These are phyloP conservation scores for Mythimna albipuncta DNA, from an alignment of 2,888 invertebrate species.

Conservation along the genomic window DNA sequence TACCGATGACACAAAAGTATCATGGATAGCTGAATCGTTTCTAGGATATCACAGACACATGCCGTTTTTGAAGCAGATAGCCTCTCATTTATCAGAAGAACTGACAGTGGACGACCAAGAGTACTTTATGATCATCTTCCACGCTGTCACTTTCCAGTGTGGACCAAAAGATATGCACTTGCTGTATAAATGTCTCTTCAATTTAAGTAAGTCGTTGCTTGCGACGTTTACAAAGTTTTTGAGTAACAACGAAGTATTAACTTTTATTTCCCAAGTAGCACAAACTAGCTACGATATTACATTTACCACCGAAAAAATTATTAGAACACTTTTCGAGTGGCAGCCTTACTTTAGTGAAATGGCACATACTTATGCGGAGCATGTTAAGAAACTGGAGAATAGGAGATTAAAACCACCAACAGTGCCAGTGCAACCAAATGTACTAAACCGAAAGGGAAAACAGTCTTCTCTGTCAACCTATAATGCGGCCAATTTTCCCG, in stretches of 20 bases:
- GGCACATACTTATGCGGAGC: slow-evolving; percentile 79
- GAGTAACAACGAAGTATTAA: slow-evolving; percentile 83
- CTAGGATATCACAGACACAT: slow-evolving; percentile 81
- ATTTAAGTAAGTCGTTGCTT: slow-evolving; percentile 82
- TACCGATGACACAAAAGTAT: slow-evolving; percentile 79
- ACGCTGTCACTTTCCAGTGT: slow-evolving; percentile 81
- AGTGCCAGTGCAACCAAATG: slow-evolving; percentile 79
- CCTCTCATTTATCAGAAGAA: slow-evolving; percentile 74
- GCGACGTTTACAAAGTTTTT: slow-evolving; percentile 82
- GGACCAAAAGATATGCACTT: slow-evolving; percentile 74
- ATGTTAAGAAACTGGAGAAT: slow-evolving; percentile 76
- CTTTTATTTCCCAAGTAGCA: slow-evolving; percentile 85
- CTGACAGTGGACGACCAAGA: slow-evolving; percentile 79
- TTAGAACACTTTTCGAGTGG: slow-evolving; percentile 86
- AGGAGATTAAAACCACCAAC: slow-evolving; percentile 79
- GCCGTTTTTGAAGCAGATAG: slow-evolving; percentile 76
- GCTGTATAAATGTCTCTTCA: slow-evolving; percentile 85
- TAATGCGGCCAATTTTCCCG: slow-evolving; percentile 59
- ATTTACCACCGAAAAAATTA: slow-evolving; percentile 87
- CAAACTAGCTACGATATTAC: slow-evolving; percentile 86
- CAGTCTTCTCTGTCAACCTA: slow-evolving; percentile 36
- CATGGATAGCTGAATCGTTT: slow-evolving; percentile 84
- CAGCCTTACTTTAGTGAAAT: slow-evolving; percentile 86
- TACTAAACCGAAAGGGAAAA: slow-evolving; percentile 78
- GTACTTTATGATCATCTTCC: slow-evolving; percentile 80